Base-by-base conservation (phyloP, 2,888 invertebrate genomes). In the Ornithoptera priamus region DNA sequence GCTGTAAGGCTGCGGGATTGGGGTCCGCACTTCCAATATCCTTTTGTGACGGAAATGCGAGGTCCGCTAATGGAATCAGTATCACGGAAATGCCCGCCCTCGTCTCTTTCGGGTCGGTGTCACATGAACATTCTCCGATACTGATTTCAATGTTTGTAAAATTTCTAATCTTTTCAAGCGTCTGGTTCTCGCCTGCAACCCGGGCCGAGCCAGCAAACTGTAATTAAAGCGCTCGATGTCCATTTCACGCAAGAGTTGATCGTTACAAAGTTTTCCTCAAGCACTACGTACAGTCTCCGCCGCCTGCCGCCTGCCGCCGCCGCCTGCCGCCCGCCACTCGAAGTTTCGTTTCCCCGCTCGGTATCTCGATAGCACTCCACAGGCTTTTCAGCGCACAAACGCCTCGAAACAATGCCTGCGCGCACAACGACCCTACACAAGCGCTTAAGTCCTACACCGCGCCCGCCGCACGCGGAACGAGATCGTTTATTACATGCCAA, bases 21-120 rank as follows among this genome's bases (percentile, higher is more conserved):
- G 81, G 81, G 78, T 59, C 77, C 79, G 83, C 81, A 80, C 61
- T 58, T 46, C 61, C 85, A 83, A 87, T 85, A 85, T 84, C 83
- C 81, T 81, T 89, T 89, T 89, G 88, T 86, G 81, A 78, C 72
- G 76, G 78, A 57, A 36, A 77, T 81, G 79, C 83, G 85, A 83
- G 85, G 85, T 81, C 81, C 79, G 85, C 82, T 91, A 91, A 91
- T 91, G 87, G 90, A 88, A 90, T 89, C 85, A 88, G 77, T 75
- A 73, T 72, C 68, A 68, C 60, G 71, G 72, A 69, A 70, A 72
- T 72, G 62, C 72, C 76, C 17, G 17, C 24, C 64, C 22, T 57
- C 64, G n/a, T 64, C 20, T 24, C 20, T 50, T 63, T 53, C 39
- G 39, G n/a, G 1, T 53, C n/a, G 8, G 53, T 53, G 53, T 18